These are phyloP conservation scores for Nothura maculosa DNA, from an alignment of 2,797 vertebrate species.

Conservation along the genomic window DNA sequence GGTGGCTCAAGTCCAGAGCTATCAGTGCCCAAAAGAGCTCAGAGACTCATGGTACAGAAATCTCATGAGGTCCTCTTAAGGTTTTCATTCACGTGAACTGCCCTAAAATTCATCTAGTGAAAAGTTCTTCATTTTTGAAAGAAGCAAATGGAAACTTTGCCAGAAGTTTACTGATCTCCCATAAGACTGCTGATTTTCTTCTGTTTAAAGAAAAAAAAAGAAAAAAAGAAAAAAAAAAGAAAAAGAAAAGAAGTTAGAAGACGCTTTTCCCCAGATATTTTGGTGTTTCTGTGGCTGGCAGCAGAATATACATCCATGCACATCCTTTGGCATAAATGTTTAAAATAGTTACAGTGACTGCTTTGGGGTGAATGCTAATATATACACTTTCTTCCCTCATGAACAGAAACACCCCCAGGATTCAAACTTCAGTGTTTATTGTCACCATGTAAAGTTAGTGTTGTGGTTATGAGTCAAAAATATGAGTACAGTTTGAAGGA, in stretches of 20 bases:
- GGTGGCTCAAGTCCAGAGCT: not conserved
- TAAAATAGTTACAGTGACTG: not conserved
- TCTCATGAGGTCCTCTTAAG: not conserved
- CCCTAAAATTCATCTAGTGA: not conserved
- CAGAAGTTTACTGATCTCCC: not conserved
- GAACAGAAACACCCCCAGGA: not conserved
- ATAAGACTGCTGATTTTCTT: not conserved
- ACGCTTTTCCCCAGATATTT: rapidly evolving
- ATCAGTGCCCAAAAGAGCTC: not conserved
- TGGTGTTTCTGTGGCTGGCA: not conserved
- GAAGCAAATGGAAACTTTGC: not conserved
- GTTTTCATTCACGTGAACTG: not conserved
- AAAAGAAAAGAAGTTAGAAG: not conserved
- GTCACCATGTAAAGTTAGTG: not conserved
- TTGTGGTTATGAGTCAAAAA: not conserved
- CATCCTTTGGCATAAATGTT: not conserved
- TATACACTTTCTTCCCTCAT: not conserved
- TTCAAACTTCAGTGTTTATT: not conserved
- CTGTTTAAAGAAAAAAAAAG: not conserved
- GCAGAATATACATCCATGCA: not conserved
- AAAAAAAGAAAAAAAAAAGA: not conserved
- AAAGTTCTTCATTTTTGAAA: not conserved
- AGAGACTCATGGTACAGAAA: not conserved
- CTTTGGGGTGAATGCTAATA: not conserved
- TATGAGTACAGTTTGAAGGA: not conserved